phyloP scores from a whole-genome alignment of 2,797 vertebrate genomes.

The Falco peregrinus region DNA sequence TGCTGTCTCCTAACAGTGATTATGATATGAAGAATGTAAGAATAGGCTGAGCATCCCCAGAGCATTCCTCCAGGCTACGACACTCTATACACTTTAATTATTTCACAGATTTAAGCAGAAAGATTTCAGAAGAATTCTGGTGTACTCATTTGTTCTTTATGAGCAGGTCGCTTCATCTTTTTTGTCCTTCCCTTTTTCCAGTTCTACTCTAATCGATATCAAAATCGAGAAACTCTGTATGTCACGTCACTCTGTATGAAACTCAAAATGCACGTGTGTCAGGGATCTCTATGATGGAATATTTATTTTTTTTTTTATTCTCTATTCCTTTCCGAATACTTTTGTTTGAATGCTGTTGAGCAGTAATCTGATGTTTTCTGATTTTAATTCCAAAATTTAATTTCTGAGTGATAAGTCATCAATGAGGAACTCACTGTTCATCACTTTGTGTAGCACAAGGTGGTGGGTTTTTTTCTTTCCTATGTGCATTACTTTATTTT shows the following conservation, averaged over 20 bases:
- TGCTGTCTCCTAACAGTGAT: background rate
- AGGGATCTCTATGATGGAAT: background rate
- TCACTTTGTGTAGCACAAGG: background rate
- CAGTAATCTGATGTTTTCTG: background rate
- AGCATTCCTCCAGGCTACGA: background rate
- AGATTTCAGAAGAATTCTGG: background rate
- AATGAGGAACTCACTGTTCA: background rate
- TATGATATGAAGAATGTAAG: background rate
- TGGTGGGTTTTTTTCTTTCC: background rate
- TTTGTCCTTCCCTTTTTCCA: background rate
- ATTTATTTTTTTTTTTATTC: background rate
- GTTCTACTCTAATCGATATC: background rate
- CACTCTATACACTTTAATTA: background rate
- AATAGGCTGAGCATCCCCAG: background rate
- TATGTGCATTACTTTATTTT: background rate
- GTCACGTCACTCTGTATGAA: background rate
- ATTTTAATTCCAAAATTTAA: background rate
- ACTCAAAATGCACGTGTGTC: background rate
- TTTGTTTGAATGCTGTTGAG: background rate
- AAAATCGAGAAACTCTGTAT: background rate
- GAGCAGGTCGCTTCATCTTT: background rate
- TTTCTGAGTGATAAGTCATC: conserved; percentile 4
- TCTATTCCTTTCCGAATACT: background rate
- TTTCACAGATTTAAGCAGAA: background rate
- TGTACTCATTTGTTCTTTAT: background rate